Base-by-base conservation (phyloP, 2,797 vertebrate species). In the Lepilemur ruficaudatus region DNA sequence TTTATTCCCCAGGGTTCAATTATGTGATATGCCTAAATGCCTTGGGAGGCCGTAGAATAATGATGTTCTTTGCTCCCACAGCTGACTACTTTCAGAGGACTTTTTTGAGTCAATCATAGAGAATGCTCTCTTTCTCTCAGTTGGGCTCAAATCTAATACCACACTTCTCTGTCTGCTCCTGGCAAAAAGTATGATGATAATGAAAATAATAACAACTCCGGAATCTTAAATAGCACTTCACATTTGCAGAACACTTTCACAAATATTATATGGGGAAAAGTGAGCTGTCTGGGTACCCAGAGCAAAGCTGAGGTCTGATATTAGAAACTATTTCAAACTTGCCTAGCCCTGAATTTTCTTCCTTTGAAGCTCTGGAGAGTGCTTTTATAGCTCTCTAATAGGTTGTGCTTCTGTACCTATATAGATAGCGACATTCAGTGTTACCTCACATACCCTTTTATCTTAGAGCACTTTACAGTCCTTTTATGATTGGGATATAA, bases 321-420 rank as follows among this genome's bases (percentile, higher is more conserved):
- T 96, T 81, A 82, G 89, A 63, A 95, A 72, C 65, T 81, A 85
- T 78, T 96, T 91, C 30, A 91, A 30, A 81, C 28, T 67, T 88
- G 55, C 41, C 38, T 65, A 81, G 10, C 8, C 9, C 75, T 70
- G 50, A 91, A 67, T 79, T 93, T 93, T 91, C 41, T 79, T 76
- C 69, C 80, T 96, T 79, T 96, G 73, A 95, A 83, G 65, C 18
- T 79, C 30, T 28, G 35, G 17, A 95, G 61, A 83, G 25, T 38
- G n/a, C 5, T 95, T 90, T 90, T 85, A 92, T 14, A 76, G 67
- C 41, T 89, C 55, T 63, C 78, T 52, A 48, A 63, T 38, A 73
- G 38, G 43, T 7, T 50, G 41, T 65, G 25, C 30, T 70, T 87
- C 73, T 78, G 12, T 88, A 50, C 38, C 67, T 96, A 79, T 96